phyloP scores from a whole-genome alignment of 2,888 invertebrate genomes.

The Mythimna impura region DNA sequence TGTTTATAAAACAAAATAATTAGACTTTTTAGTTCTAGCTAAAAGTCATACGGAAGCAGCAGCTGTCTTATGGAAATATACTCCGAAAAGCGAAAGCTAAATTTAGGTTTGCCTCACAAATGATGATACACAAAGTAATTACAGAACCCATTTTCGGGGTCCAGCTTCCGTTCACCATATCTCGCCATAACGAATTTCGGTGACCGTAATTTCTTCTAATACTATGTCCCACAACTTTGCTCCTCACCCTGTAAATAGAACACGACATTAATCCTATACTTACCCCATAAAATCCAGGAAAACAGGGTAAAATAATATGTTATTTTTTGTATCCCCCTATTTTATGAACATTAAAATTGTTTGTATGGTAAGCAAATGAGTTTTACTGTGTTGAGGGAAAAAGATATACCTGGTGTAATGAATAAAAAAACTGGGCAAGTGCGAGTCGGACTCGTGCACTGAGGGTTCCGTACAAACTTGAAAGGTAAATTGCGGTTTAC shows the following conservation, averaged over 20 bases:
- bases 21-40: too few relatives aligned
- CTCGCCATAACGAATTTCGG: conserved; percentile 51
- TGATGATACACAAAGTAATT: conserved; percentile 50
- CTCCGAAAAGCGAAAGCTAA: not conserved
- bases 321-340: conserved; percentile 49
- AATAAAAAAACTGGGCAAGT: too few relatives aligned
- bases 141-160: conserved; percentile 37
- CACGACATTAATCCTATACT: conserved; percentile 61
- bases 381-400: not conserved
- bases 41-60: not conserved
- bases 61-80: not conserved
- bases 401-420: not conserved
- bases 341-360: conserved; percentile 43
- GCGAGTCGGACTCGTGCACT: too few relatives aligned
- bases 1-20: too few relatives aligned
- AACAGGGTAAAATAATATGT: conserved; percentile 60
- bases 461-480: too few relatives aligned
- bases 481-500: too few relatives aligned
- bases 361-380: conserved; percentile 5
- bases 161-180: conserved; percentile 56
- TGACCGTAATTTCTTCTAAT: conserved; percentile 66
- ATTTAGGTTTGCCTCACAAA: conserved; percentile 3
- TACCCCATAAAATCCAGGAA: conserved; percentile 60
- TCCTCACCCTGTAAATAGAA: conserved; percentile 42
- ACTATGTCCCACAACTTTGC: conserved; percentile 46